Evolutionary conservation across 2,113 vertebrate genomes (phyloP).

Genomic region (Cochlearius cochlearius): DNA sequence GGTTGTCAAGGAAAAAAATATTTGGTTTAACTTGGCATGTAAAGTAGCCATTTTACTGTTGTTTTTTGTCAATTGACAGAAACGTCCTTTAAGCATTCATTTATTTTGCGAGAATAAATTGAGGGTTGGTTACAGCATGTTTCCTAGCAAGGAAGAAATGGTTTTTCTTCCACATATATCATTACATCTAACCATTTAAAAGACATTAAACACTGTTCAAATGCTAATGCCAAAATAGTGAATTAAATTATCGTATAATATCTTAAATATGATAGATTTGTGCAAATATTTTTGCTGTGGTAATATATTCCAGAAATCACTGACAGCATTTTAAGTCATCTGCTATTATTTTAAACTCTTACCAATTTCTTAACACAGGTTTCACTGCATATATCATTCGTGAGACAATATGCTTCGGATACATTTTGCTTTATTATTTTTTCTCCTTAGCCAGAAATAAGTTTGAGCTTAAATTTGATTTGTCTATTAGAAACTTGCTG

Average conservation of each 20-base stretch:
- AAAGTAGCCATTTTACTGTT: slow-evolving; percentile 45
- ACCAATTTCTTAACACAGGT: background rate
- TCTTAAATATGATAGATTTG: slow-evolving; percentile 36
- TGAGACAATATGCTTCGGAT: background rate
- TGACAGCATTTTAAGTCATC: background rate
- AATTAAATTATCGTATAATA: slow-evolving; percentile 2
- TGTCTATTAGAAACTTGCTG: background rate
- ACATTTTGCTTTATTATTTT: background rate
- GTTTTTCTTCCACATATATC: slow-evolving; percentile 25
- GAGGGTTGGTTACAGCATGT: slow-evolving; percentile 32
- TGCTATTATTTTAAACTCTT: slow-evolving; percentile 21
- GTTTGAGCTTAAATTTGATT: background rate
- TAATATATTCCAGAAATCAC: background rate
- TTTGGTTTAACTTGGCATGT: slow-evolving; percentile 64
- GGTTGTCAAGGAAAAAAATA: slow-evolving; percentile 73
- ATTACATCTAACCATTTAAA: slow-evolving; percentile 48
- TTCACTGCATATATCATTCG: background rate
- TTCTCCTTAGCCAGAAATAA: background rate
- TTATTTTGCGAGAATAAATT: slow-evolving; percentile 66
- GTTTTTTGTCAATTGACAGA: slow-evolving; percentile 58
- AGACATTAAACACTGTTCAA: slow-evolving; percentile 66
- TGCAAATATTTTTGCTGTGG: slow-evolving; percentile 10
- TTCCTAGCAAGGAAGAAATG: slow-evolving; percentile 35
- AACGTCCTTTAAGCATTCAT: slow-evolving; percentile 72
- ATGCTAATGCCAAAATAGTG: slow-evolving; percentile 44